Base-by-base conservation (phyloP, 2,888 invertebrate genomes). In the Bhutanitis thaidina region DNA sequence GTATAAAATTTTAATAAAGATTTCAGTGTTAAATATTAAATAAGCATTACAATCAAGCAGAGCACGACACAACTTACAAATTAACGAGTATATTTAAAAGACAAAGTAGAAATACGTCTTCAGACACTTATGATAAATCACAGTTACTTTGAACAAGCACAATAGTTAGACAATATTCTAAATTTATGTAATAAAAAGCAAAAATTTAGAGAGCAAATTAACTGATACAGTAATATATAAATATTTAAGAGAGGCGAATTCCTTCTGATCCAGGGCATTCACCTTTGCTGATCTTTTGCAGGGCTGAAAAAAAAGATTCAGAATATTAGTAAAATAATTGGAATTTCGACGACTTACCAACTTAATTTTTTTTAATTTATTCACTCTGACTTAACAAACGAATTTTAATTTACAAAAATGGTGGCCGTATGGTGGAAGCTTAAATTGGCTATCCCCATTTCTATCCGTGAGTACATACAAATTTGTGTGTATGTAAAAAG, bases 251-350 rank as follows among this genome's bases (percentile, higher is more conserved):
- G 20, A 93, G 82, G 67, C 92, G 90, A 38, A 92, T 90, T 49
- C 92, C 92, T 9, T 91, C 90, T 29, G 92, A 90, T 52, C 92
- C 92, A 27, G 92, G 85, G 61, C 93, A 93, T 71, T 92, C 91
- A 46, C 93, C 93, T 64, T 92, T 90, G 74, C 91, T 91, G 62
- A 92, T 82, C 61, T 91, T 79, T 20, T 80, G 81, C 57, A 92
- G 76, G 64, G 90, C 93, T 93, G 86, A 27, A 91, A 88, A 58
- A 52, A 66, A 59, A 81, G 65, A 56, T 27, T 20, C 5, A 20
- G 41, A 53, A 53, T 64, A 59, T 50, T 29, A 27, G 48, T 46
- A 15, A 41, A 44, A 41, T 38, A 15, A n/a, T n/a, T n/a, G n/a
- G n/a, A n/a, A n/a, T n/a, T n/a, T n/a, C n/a, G n/a, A n/a, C n/a